A percentile compares a stretch with the other conserved stretches of the same genome.
Evolutionary conservation across 2,888 invertebrate genomes (phyloP).

Genomic region (Melanostoma mellinum): DNA sequence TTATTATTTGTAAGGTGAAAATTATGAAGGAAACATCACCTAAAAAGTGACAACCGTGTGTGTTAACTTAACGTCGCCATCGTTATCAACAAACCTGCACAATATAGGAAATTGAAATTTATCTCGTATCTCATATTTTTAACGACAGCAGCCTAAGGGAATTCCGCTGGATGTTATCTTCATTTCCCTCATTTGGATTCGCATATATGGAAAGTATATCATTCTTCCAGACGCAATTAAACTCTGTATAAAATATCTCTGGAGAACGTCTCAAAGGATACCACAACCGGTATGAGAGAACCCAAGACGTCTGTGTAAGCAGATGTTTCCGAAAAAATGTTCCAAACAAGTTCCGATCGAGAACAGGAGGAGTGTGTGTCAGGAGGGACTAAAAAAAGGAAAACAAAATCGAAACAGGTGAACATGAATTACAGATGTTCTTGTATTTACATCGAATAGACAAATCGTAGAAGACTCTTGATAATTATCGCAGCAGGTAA

Average conservation of each 20-base stretch:
- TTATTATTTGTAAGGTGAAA: slow-evolving; percentile 14
- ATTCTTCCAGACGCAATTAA: no score
- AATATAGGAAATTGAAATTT: slow-evolving; percentile 57
- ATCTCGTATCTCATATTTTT: slow-evolving; percentile 24
- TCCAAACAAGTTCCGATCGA: no score
- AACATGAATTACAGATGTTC: no score
- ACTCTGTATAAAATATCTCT: no score
- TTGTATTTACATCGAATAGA: no score
- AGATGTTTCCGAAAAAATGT: no score
- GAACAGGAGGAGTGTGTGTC: no score
- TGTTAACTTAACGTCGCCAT: slow-evolving; percentile 15
- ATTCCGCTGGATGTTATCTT: slow-evolving; percentile 28
- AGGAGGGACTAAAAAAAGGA: no score
- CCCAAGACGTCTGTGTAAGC: no score
- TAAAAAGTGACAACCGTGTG: slow-evolving; percentile 40
- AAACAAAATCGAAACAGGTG: no score
- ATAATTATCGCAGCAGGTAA: slow-evolving; percentile 13
- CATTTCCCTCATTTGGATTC: slow-evolving; percentile 24
- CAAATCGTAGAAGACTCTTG: background rate
- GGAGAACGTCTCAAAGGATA: background rate
- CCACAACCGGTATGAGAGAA: no score
- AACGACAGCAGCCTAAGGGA: slow-evolving; percentile 31
- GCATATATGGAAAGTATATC: background rate
- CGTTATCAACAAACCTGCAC: slow-evolving; percentile 26
- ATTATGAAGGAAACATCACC: slow-evolving; percentile 19